Base-by-base conservation (phyloP, 2,797 vertebrate species). In the Hipposideros larvatus region DNA sequence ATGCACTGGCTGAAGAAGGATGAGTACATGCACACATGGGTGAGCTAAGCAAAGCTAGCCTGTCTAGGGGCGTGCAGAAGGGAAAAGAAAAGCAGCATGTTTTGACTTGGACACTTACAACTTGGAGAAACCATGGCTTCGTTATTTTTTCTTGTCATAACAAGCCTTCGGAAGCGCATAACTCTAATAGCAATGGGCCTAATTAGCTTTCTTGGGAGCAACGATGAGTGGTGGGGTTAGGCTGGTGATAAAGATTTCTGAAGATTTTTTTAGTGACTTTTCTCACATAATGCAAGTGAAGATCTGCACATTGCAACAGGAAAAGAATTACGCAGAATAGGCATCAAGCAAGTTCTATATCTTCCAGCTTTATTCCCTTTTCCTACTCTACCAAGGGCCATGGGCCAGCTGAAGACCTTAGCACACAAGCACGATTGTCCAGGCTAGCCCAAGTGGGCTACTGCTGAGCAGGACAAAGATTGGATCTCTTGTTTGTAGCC, bases 61-160 rank as follows among this genome's bases (percentile, higher is more conserved):
- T 14, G 8, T 86, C 51, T 68, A 7, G 53, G 70, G 26, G 16
- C 63, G 71, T 7, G 31, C 22, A 51, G 85, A 84, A 21, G 48
- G 61, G 79, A 22, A 65, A 34, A 68, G 43, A 31, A 68, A 87
- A 90, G 24, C 77, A 68, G 63, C 46, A 5, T 97, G 93, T 97
- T 97, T 97, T 97, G 97, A 97, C 90, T 92, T 79, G 26, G 31
- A 80, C 21, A 31, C 34, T 97, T 97, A 97, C 37, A 83, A 92
- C 68, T 91, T 90, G 59, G 88, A 96, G 77, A 92, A 90, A 94
- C 77, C 4, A 26, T 83, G 74, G 61, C 94, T 96, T 90, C 80
- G 16, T 96, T 94, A 96, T 94, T 95, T 94, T 94, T 83, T 87
- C 96, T 93, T 97, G 95, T 98, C 97, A 97, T 80, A 97, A 97